Evolutionary conservation across 2,797 vertebrate species (phyloP).

Genomic region (Anguilla megastoma): DNA sequence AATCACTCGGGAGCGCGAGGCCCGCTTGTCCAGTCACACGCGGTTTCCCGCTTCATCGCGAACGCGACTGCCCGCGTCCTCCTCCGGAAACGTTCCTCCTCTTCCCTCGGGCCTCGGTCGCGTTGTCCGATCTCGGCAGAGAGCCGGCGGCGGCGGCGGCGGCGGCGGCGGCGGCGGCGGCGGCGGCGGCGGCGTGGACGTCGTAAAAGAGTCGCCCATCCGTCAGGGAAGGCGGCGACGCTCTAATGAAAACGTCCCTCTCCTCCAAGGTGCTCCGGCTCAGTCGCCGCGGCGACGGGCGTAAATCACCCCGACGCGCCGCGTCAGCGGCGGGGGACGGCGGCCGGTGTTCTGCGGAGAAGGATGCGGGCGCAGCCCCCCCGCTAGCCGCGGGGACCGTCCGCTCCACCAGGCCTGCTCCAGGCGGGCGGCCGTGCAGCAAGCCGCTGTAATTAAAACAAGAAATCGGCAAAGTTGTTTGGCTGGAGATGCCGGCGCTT

Average conservation of each 20-base stretch:
- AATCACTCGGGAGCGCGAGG: background rate
- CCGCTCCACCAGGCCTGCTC: background rate
- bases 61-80: background rate
- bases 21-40: background rate
- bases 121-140: conserved; percentile 5
- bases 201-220: background rate
- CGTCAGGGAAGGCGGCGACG: background rate
- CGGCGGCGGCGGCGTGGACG: background rate
- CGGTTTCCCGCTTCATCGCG: background rate
- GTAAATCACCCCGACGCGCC: conserved; percentile 48
- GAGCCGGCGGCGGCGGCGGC: background rate
- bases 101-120: background rate
- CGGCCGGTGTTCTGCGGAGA: conserved; percentile 34
- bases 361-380: conserved; percentile 50
- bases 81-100: background rate
- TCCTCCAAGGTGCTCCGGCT: conserved; percentile 47
- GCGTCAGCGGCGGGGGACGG: conserved; percentile 46
- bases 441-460: background rate
- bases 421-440: background rate
- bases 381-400: background rate
- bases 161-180: background rate
- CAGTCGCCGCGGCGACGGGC: conserved; percentile 47
- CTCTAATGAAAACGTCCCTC: conserved; percentile 49
- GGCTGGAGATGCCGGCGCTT: background rate
- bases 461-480: background rate